Conservation (phyloP, 2,797 vertebrate species). For the Pseudochromis fuscus region DNA sequence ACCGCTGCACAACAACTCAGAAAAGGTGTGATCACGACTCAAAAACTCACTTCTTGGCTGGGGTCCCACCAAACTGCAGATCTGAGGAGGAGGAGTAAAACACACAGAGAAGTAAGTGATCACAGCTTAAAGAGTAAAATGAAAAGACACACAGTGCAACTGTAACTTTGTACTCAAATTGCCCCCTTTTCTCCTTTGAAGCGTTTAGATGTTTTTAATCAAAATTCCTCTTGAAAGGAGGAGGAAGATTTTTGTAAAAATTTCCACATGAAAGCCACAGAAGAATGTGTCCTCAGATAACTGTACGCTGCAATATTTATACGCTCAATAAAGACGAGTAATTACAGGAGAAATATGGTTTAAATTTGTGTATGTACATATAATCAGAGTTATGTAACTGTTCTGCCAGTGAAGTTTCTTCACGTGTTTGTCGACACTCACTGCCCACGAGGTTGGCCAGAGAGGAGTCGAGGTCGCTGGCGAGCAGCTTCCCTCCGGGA, state of each 20-base stretch:
- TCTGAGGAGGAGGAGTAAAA: constrained; percentile 81
- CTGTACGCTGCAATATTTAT: too few species aligned
- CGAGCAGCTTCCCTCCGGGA: constrained; percentile 85
- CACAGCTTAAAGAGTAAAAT: background rate
- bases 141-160: background rate
- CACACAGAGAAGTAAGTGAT: constrained; percentile 30
- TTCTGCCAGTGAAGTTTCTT: background rate
- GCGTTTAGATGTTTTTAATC: background rate
- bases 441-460: constrained; percentile 92
- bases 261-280: background rate
- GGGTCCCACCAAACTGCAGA: constrained; percentile 91
- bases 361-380: background rate
- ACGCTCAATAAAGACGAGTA: background rate
- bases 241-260: background rate
- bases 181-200: background rate
- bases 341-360: background rate
- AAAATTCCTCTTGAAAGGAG: background rate
- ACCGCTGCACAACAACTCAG: background rate
- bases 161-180: background rate
- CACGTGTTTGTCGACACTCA: constrained; percentile 76
- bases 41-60: constrained; percentile 90
- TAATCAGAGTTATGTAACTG: constrained; percentile 12
- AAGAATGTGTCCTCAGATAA: too few species aligned
- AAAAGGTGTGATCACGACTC: constrained; percentile 6
- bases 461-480: constrained; percentile 91